These are phyloP conservation scores for Anagrus nilaparvatae DNA, from an alignment of 1,140 invertebrate species.

Conservation along the genomic window DNA sequence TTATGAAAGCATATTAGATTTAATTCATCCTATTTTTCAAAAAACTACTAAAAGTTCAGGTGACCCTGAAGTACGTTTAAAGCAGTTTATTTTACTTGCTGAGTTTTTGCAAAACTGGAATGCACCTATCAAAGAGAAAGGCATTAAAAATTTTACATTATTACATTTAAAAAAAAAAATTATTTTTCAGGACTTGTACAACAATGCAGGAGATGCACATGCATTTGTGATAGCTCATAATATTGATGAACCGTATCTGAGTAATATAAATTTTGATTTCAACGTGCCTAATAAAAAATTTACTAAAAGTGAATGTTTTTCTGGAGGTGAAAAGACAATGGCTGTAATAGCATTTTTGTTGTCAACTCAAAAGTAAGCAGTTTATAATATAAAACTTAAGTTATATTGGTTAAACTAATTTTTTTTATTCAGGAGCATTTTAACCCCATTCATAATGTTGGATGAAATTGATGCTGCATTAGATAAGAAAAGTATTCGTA, in stretches of 20 bases:
- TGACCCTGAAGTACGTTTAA: too few species aligned
- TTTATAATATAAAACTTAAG: constrained; percentile 1
- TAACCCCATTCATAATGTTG: constrained; percentile 94
- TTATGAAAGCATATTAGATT: too few species aligned
- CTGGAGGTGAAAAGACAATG: constrained; percentile 98
- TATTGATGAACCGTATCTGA: constrained; percentile 94
- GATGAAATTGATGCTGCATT: constrained; percentile 98
- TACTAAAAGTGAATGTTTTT: constrained; percentile 93
- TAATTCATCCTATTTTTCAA: too few species aligned
- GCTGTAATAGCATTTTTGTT: constrained; percentile 92
- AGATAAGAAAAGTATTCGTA: constrained; percentile 96
- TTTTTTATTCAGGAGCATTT: too few species aligned
- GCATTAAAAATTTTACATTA: too few species aligned
- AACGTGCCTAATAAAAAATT: constrained; percentile 95
- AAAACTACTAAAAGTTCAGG: too few species aligned
- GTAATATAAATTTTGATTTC: constrained; percentile 96
- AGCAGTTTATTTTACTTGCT: too few species aligned
- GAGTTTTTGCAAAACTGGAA: too few species aligned
- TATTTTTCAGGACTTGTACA: constrained; percentile 61
- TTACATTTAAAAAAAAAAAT: constrained; percentile 1
- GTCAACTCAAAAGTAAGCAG: constrained; percentile 80
- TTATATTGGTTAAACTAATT: constrained; percentile 1
- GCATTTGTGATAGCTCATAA: constrained; percentile 93
- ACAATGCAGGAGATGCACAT: constrained; percentile 93
- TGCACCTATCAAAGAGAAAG: too few species aligned